These are phyloP conservation scores for Mythimna pallens DNA, from an alignment of 2,888 invertebrate species.

Conservation along the genomic window DNA sequence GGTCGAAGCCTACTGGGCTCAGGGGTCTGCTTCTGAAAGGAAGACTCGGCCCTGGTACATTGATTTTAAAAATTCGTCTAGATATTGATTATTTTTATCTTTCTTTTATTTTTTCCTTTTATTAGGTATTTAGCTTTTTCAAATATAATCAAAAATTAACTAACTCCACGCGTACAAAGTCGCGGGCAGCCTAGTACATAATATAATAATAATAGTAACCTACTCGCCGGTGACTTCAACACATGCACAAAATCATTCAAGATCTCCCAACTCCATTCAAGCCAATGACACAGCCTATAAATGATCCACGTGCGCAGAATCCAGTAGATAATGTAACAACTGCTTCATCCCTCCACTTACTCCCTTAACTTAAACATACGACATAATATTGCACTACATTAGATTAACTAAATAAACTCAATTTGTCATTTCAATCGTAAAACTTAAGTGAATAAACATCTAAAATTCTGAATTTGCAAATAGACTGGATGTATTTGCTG, in stretches of 20 bases:
- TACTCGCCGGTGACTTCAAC: too few relatives aligned
- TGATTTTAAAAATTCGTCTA: too few relatives aligned
- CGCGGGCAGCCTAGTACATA: too few relatives aligned
- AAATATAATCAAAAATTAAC: too few relatives aligned
- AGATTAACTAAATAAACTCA: slow-evolving; percentile 51
- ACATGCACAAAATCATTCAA: slow-evolving; percentile 7
- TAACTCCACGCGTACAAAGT: too few relatives aligned
- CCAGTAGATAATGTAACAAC: slow-evolving; percentile 31
- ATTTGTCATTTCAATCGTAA: slow-evolving; percentile 52
- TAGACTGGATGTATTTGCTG: slow-evolving; percentile 4
- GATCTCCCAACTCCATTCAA: slow-evolving; percentile 4
- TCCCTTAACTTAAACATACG: slow-evolving; percentile 46
- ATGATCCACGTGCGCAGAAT: slow-evolving; percentile 35
- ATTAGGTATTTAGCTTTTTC: too few relatives aligned
- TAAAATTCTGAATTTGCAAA: slow-evolving; percentile 18
- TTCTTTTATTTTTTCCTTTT: too few relatives aligned
- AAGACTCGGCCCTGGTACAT: too few relatives aligned
- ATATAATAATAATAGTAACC: too few relatives aligned
- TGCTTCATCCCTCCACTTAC: slow-evolving; percentile 22
- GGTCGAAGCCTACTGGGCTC: too few relatives aligned
- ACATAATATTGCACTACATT: slow-evolving; percentile 40
- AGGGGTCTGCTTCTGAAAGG: too few relatives aligned
- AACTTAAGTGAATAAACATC: slow-evolving; percentile 28
- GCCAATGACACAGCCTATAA: slow-evolving; percentile 19
- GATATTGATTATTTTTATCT: too few relatives aligned